phyloP scores from a whole-genome alignment of 2,888 invertebrate species.

The Dermolepida albohirtum region DNA sequence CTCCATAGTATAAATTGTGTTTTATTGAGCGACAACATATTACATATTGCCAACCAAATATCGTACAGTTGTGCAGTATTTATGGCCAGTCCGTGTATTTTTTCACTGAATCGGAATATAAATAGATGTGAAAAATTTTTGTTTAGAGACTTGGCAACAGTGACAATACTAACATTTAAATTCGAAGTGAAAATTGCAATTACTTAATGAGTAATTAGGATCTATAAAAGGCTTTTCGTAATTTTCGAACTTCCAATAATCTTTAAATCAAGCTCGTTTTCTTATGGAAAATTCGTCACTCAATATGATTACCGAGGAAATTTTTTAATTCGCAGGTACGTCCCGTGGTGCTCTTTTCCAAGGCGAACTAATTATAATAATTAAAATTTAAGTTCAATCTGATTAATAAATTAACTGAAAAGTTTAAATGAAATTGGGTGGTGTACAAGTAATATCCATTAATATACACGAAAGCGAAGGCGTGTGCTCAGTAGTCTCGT shows the following conservation, averaged over 20 bases:
- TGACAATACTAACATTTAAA: too few species aligned
- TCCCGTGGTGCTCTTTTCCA: not conserved
- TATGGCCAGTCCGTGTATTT: too few species aligned
- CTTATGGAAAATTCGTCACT: not conserved
- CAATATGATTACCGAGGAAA: too few species aligned
- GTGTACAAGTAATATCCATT: constrained; percentile 47
- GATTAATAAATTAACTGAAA: constrained; percentile 41
- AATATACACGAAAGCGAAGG: constrained; percentile 47
- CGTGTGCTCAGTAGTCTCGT: constrained; percentile 19
- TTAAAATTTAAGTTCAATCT: constrained; percentile 34
- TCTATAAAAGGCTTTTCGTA: not conserved
- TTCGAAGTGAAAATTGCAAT: too few species aligned
- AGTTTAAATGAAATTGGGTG: constrained; percentile 39
- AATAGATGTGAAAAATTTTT: too few species aligned
- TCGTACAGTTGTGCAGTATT: too few species aligned
- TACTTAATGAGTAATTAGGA: too few species aligned
- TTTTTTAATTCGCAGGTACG: not conserved
- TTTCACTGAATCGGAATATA: too few species aligned
- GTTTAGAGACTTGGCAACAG: too few species aligned
- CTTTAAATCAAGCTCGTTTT: not conserved
- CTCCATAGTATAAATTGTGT: too few species aligned
- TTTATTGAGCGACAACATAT: too few species aligned
- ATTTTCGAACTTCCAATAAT: not conserved
- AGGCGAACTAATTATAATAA: constrained; percentile 21
- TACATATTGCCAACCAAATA: too few species aligned